Base-by-base conservation (phyloP, 2,797 vertebrate species). In the Ptychadena robeensis region DNA sequence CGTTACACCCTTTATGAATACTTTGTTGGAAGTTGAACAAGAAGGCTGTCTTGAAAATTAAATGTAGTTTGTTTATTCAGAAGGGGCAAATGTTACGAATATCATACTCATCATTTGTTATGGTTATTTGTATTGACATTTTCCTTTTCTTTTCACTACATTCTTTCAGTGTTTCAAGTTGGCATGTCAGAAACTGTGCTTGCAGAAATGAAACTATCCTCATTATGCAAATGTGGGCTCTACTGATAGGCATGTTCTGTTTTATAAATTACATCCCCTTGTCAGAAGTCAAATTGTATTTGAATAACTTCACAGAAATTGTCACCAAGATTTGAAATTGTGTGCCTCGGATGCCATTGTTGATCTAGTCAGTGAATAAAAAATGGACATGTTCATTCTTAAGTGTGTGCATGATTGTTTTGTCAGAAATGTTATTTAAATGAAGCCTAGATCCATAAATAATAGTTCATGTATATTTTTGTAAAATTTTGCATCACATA, bases 201-300 rank as follows among this genome's bases (percentile, higher is more conserved):
- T 93, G 92, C 92, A 95, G 95, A 96, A 96, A 96, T 93, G 91
- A 93, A 95, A 95, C 93, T 93, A 93, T 95, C 94, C 93, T 95
- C 94, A 96, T 97, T 98, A 98, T 98, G 97, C 95, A 97, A 96
- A 98, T 96, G 87, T 71, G 86, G 87, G 86, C 90, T 92, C 89
- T 91, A 95, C 95, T 95, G 95, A 96, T 96, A 94, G 95, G 95
- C 95, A 94, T 93, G 93, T 94, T 97, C 95, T 94, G 93, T 94
- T 98, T 97, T 94, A 95, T 94, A 96, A 97, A 97, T 96, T 95
- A 94, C 93, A 92, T 94, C 94, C 92, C 92, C 94, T 97, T 97
- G 96, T 98, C 97, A 97, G 91, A 93, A 97, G 96, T 97, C 96
- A 97, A 95, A 96, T 95, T 94, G 94, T 94, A 95, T 97, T 96